Evolutionary conservation across 64 coral and sea anemone species (phyloP).

Genomic region (Montipora cactus): DNA sequence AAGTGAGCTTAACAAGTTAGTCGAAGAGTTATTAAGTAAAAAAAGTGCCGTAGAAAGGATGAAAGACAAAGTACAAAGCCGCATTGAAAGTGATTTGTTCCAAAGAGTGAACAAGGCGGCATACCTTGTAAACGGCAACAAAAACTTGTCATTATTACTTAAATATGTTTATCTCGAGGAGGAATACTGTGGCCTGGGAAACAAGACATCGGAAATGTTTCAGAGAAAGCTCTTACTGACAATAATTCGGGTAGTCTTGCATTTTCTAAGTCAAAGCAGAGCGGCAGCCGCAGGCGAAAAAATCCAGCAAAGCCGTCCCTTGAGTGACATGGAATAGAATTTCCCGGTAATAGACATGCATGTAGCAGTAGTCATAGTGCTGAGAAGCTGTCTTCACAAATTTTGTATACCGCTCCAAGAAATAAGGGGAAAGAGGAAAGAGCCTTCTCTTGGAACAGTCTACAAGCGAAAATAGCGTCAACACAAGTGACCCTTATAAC

Average conservation of each 20-base stretch:
- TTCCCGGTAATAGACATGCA: no score
- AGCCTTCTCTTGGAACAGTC: no score
- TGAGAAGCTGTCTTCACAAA: no score
- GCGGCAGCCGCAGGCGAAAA: no score
- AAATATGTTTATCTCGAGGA: slow-evolving; percentile 49
- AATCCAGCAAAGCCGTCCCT: no score
- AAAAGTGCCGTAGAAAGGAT: slow-evolving; percentile 28
- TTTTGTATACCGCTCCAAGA: no score
- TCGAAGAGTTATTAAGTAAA: slow-evolving; percentile 30
- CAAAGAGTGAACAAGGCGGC: neutral
- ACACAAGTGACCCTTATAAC: no score
- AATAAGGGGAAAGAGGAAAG: no score
- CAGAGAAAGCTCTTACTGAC: slow-evolving; percentile 12
- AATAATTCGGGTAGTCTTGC: neutral
- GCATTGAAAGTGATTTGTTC: slow-evolving; percentile 46
- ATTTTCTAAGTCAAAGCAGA: no score
- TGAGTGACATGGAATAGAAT: no score
- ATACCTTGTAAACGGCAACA: slow-evolving; percentile 35
- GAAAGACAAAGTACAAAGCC: slow-evolving; percentile 22
- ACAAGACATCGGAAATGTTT: neutral
- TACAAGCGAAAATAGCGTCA: no score
- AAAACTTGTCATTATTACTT: slow-evolving; percentile 49
- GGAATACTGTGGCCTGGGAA: slow-evolving; percentile 10
- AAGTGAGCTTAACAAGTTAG: no score
- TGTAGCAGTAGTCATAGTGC: neutral